phyloP scores from a whole-genome alignment of 2,797 vertebrate species.

The Botia kubotai region DNA sequence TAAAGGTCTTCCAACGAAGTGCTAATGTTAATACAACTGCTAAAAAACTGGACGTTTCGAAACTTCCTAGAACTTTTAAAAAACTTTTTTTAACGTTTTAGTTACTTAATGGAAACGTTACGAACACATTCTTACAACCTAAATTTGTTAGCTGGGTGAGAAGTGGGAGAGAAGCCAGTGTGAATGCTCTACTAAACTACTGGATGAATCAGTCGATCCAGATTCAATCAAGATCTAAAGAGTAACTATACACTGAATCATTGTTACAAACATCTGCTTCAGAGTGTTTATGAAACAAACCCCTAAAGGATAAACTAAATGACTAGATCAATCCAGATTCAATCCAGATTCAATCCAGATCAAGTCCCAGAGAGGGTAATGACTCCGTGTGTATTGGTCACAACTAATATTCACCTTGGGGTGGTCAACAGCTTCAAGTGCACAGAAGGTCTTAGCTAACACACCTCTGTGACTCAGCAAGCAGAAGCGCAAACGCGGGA shows the following conservation, averaged over 20 bases:
- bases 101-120: too few relatives aligned
- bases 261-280: background rate
- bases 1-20: too few relatives aligned
- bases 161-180: background rate
- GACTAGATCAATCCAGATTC: background rate
- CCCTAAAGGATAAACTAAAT: background rate
- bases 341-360: background rate
- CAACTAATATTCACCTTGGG: background rate
- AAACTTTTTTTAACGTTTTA: too few relatives aligned
- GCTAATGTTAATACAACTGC: too few relatives aligned
- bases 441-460: background rate
- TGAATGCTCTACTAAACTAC: background rate
- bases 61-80: too few relatives aligned
- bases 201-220: background rate
- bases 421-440: too few relatives aligned
- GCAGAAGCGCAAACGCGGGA: background rate
- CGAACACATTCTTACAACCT: too few relatives aligned
- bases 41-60: too few relatives aligned
- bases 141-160: background rate
- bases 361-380: background rate
- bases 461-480: conserved; percentile 39
- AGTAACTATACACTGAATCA: background rate
- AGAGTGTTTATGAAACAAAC: background rate
- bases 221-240: background rate
- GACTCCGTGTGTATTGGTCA: background rate